Percentiles rank a stretch among this genome's conserved stretches.
Conservation (phyloP, 1,140 invertebrate species). For the Lordiphosa clarofinis region DNA sequence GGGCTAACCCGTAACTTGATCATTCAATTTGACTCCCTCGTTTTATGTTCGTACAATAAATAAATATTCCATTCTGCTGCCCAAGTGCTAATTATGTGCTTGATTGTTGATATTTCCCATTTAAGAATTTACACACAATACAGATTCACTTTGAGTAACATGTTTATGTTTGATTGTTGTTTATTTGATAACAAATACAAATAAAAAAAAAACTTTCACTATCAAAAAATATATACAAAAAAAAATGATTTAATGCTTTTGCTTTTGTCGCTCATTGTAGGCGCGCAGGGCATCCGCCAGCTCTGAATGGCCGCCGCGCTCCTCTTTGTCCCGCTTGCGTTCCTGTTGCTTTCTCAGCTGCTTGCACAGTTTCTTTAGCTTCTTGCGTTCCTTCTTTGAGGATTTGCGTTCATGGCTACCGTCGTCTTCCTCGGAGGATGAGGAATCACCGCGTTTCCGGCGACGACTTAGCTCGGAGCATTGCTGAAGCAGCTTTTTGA, state of each 20-base stretch:
- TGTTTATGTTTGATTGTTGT: no score
- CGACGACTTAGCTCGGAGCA: constrained; percentile 46
- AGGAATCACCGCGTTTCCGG: constrained; percentile 48
- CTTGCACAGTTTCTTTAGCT: constrained; percentile 70
- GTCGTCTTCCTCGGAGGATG: constrained; percentile 57
- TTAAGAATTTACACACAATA: no score
- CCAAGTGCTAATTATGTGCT: no score
- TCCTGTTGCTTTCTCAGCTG: constrained; percentile 42
- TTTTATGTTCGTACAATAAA: no score
- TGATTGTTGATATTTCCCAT: no score
- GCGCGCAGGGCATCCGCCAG: constrained; percentile 40
- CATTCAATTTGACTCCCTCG: no score
- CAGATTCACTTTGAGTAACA: no score
- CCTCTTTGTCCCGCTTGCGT: constrained; percentile 34
- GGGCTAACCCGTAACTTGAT: no score
- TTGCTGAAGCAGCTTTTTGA: constrained; percentile 33
- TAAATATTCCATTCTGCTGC: no score
- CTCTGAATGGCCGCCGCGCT: constrained; percentile 21
- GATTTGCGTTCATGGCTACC: constrained; percentile 42
- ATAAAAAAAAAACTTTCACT: constrained; percentile 13
- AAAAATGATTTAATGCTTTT: constrained; percentile 16
- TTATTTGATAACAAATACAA: constrained; percentile 3
- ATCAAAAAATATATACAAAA: neutral
- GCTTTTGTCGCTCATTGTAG: constrained; percentile 33
- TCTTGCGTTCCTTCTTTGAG: constrained; percentile 57